These are phyloP conservation scores for Aporophyla nigra DNA, from an alignment of 2,888 invertebrate genomes.

Conservation along the genomic window DNA sequence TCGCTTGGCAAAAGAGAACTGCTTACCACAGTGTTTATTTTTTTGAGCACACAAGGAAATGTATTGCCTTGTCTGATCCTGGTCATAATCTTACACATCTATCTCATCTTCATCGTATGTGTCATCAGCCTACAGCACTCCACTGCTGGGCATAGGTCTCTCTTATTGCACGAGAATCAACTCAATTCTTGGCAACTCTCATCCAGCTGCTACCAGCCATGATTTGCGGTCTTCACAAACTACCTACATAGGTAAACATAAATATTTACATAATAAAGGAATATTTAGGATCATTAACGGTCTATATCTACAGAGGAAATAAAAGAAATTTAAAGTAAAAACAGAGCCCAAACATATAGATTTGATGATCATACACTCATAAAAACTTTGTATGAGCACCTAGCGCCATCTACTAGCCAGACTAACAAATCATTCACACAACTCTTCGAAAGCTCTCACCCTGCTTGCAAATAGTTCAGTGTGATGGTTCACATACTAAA, in stretches of 20 bases:
- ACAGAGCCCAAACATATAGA: background rate
- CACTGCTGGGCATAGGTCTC: background rate
- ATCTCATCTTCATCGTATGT: background rate
- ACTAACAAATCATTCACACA: background rate
- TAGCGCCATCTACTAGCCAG: conserved; percentile 40
- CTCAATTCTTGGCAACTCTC: background rate
- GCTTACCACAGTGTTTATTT: background rate
- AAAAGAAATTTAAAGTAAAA: background rate
- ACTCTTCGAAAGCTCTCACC: background rate
- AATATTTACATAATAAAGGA: background rate
- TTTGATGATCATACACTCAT: background rate
- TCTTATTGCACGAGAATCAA: too few species aligned
- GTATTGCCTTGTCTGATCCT: background rate
- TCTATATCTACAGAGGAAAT: background rate
- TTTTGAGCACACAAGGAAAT: background rate
- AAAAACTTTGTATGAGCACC: background rate
- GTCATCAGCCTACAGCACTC: background rate
- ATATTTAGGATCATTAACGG: background rate
- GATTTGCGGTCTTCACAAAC: background rate
- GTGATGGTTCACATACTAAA: background rate
- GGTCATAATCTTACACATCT: too few species aligned
- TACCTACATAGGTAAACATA: too few species aligned
- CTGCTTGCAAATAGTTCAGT: conserved; percentile 4
- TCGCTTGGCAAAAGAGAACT: background rate
- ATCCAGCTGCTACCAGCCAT: background rate